phyloP scores from a whole-genome alignment of 2,797 vertebrate species.

The Novumbra hubbsi region DNA sequence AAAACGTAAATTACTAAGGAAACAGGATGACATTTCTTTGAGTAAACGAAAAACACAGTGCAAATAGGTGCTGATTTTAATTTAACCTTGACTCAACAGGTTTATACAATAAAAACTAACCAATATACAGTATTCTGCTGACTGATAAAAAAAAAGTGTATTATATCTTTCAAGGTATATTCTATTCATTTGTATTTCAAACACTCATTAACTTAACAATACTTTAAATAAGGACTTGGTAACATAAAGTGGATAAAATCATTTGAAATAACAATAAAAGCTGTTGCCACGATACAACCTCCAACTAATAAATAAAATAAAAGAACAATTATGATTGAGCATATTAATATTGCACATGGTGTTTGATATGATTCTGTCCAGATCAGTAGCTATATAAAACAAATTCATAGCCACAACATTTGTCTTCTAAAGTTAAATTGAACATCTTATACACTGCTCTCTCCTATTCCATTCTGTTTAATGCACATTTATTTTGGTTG shows the following conservation, averaged over 20 bases:
- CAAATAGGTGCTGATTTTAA: conserved; percentile 65
- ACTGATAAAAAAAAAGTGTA: conserved; percentile 80
- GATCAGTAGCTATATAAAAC: conserved; percentile 47
- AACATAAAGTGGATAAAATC: conserved; percentile 62
- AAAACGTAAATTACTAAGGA: conserved; percentile 30
- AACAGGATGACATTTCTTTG: conserved; percentile 25
- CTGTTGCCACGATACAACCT: conserved; percentile 67
- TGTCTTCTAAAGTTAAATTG: conserved; percentile 9
- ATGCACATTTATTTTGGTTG: conserved; percentile 87
- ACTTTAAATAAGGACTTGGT: conserved; percentile 75
- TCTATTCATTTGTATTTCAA: conserved; percentile 77
- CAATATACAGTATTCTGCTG: conserved; percentile 78
- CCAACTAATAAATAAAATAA: conserved; percentile 71
- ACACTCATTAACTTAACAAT: conserved; percentile 82
- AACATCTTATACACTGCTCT: neutral
- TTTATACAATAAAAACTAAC: conserved; percentile 77
- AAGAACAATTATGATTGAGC: conserved; percentile 69
- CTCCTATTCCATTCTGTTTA: conserved; percentile 50
- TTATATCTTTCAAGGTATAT: conserved; percentile 83
- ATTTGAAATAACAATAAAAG: conserved; percentile 30
- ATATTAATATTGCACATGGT: conserved; percentile 78
- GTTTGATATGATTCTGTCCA: conserved; percentile 67
- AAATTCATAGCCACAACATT: conserved; percentile 49
- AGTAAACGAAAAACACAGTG: conserved; percentile 55
- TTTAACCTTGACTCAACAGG: conserved; percentile 75